Conservation (phyloP, 2,888 invertebrate genomes). For the Macaria liturata region DNA sequence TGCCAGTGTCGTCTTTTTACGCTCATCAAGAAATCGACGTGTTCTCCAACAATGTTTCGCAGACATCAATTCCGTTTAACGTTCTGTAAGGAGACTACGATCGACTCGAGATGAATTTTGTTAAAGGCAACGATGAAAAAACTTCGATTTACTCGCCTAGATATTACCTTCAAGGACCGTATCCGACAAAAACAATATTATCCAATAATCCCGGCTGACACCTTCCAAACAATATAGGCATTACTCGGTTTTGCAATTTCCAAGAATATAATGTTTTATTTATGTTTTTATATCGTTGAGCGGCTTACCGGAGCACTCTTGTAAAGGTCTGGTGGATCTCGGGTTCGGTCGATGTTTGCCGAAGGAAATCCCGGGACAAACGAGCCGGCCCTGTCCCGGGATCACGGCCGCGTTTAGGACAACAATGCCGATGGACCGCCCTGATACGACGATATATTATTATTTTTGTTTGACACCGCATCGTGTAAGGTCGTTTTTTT, state of each 20-base stretch:
- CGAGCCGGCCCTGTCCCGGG: constrained; percentile 67
- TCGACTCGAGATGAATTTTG: no score
- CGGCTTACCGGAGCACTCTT: constrained; percentile 70
- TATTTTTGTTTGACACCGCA: constrained; percentile 76
- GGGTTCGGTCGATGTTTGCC: constrained; percentile 77
- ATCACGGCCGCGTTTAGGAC: constrained; percentile 71
- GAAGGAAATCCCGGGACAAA: constrained; percentile 79
- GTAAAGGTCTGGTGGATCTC: constrained; percentile 78
- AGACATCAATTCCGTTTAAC: constrained; percentile 37
- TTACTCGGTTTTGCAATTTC: constrained; percentile 31
- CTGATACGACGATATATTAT: constrained; percentile 75
- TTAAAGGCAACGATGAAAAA: no score
- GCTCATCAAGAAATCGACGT: constrained; percentile 51
- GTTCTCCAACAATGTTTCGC: constrained; percentile 56
- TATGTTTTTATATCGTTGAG: constrained; percentile 65
- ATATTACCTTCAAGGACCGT: constrained; percentile 25
- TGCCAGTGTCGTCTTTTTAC: constrained; percentile 61
- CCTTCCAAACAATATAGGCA: constrained; percentile 21
- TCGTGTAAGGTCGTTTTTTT: constrained; percentile 72
- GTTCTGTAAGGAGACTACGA: constrained; percentile 11
- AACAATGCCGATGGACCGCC: constrained; percentile 72
- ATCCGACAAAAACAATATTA: constrained; percentile 51
- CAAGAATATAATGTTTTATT: constrained; percentile 38
- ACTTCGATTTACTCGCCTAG: no score
- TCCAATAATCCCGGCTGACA: constrained; percentile 43